phyloP scores from a whole-genome alignment of 2,888 invertebrate species.

The Margaritifera margaritifera region DNA sequence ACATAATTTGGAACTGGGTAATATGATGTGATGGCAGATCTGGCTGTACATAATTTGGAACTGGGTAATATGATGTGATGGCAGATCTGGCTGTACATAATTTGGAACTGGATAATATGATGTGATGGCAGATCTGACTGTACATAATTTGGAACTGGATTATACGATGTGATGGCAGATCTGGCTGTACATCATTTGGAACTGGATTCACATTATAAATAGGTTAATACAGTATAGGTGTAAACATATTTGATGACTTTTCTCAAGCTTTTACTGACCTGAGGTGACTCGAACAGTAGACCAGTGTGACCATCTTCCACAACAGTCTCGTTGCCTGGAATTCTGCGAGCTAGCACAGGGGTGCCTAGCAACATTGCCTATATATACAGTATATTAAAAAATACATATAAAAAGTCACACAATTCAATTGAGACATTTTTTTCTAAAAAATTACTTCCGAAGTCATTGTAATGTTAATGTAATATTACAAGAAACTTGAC shows the following conservation, averaged over 20 bases:
- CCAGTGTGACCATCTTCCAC: slow-evolving; percentile 53
- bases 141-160: too few relatives aligned
- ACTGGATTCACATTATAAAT: too few relatives aligned
- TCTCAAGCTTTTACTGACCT: slow-evolving; percentile 28
- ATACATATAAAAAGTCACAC: not conserved
- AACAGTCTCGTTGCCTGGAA: slow-evolving; percentile 55
- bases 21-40: not conserved
- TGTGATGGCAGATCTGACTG: too few relatives aligned
- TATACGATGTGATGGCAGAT: not conserved
- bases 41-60: not conserved
- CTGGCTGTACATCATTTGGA: not conserved
- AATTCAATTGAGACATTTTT: not conserved
- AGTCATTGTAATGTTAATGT: not conserved
- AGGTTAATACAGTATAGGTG: not conserved
- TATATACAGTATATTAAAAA: not conserved
- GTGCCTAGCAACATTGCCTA: slow-evolving; percentile 64
- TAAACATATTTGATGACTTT: not conserved
- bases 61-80: too few relatives aligned
- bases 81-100: too few relatives aligned
- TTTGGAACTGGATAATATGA: too few relatives aligned
- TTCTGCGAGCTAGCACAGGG: slow-evolving; percentile 64
- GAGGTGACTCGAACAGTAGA: slow-evolving; percentile 46
- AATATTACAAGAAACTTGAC: not conserved
- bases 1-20: too few relatives aligned
- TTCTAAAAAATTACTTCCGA: not conserved